Evolutionary conservation across 2,888 invertebrate species (phyloP).

Genomic region (Zonitis immaculata): DNA sequence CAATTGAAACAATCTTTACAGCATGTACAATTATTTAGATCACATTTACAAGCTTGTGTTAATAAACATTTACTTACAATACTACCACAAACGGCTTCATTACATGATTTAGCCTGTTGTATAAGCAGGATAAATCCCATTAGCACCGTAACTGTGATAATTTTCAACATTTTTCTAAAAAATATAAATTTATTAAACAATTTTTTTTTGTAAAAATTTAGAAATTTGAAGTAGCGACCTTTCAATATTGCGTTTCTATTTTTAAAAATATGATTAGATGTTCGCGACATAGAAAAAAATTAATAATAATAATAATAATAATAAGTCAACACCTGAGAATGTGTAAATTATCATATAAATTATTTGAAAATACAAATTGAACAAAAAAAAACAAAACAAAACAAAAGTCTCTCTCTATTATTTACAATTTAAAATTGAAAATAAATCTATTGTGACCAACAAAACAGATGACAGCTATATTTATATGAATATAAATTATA

Average conservation of each 20-base stretch:
- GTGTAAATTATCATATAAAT: conserved; percentile 15
- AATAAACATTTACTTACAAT: conserved; percentile 96
- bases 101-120: conserved; percentile 56
- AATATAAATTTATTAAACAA: no score
- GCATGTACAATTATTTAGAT: conserved; percentile 86
- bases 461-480: conserved; percentile 1
- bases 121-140: conserved; percentile 14
- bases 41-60: conserved; percentile 94
- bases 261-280: conserved; percentile 3
- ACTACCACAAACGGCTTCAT: conserved; percentile 92
- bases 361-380: conserved; percentile 5
- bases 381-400: no score
- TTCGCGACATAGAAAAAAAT: conserved; percentile 2
- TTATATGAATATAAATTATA: neutral
- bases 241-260: conserved; percentile 2
- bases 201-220: no score
- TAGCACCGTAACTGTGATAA: conserved; percentile 6
- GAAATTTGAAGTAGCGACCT: neutral
- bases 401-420: no score
- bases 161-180: conserved; percentile 10
- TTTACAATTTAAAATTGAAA: no score
- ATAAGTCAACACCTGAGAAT: conserved; percentile 15
- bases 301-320: no score
- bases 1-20: conserved; percentile 92
- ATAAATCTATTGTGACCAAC: no score